Evolutionary conservation across 2,113 vertebrate species (phyloP), one percentile per base, ranked within the genome.

Genomic region (Emberiza fucata): DNA sequence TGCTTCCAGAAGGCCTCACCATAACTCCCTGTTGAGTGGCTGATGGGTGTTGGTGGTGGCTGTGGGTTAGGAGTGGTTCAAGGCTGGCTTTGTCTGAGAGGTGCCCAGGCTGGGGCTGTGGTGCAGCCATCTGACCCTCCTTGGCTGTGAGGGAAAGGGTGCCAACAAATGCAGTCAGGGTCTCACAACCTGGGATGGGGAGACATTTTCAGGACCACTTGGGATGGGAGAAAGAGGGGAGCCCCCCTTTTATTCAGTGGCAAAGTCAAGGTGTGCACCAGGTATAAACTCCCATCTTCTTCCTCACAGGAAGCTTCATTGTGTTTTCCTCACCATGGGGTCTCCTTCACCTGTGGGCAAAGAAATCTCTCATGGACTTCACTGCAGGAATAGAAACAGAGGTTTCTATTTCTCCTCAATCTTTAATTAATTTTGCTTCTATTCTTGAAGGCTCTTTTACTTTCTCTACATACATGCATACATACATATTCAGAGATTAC

Each of bases 111-210:
- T 57, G 33, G 27, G 45, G 40, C 59, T 2, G 3, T 8, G 3
- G 25, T 35, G 45, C 18, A 53, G 59, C 42, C 0, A 0, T 31
- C 37, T 3, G 1, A 12, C 29, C 19, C 28, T 59, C 22, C 17
- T 31, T 37, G 79, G 39, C 33, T 57, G 13, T 1, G 2, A 42
- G 68, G 37, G 37, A 61, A 57, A 15, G 7, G 8, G n/a, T 64
- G 45, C 54, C 0, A 0, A 40, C 22, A 69, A 64, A 42, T 0
- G 0, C 0, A 3, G 12, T 13, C 23, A 25, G 37, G 14, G 16
- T 77, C 40, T 81, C 37, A 37, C 0, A 0, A 1, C 20, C 40
- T 64, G 14, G 65, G 33, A 11, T 14, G 44, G 40, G 21, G 59
- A 51, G 35, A 57, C 16, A 7, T 45, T 60, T 63, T 89, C 81